These are phyloP conservation scores for Gymnobelideus leadbeateri DNA, from an alignment of 2,113 vertebrate genomes.

Conservation along the genomic window DNA sequence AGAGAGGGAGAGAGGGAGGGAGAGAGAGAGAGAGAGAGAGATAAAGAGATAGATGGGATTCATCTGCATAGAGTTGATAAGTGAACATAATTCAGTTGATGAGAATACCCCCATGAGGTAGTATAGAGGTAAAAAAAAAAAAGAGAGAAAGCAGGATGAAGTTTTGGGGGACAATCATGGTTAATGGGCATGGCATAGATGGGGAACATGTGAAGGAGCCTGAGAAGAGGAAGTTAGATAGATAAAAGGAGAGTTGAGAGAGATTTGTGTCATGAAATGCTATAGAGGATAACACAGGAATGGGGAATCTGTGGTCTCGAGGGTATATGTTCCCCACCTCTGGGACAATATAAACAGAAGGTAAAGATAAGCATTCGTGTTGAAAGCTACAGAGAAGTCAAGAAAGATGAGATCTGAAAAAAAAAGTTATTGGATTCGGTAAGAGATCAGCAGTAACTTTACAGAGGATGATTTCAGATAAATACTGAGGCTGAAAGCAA, in stretches of 20 bases:
- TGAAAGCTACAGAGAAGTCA: neutral
- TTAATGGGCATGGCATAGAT: neutral
- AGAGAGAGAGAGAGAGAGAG: neutral
- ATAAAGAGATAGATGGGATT: neutral
- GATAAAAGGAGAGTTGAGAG: neutral
- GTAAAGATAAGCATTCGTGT: neutral
- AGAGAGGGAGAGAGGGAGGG: too few relatives aligned
- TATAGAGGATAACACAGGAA: neutral
- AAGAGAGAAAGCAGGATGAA: neutral
- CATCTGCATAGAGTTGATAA: neutral
- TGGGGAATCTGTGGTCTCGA: too few relatives aligned
- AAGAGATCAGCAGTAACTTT: neutral
- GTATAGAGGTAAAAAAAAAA: neutral
- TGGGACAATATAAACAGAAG: neutral
- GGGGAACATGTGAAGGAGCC: neutral
- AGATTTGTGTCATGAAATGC: neutral
- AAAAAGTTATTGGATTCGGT: neutral
- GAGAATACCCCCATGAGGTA: neutral
- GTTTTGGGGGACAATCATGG: neutral
- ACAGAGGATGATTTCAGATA: neutral
- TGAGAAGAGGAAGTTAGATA: neutral
- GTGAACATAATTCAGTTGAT: neutral
- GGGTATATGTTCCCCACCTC: too few relatives aligned
- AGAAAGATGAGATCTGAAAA: neutral
- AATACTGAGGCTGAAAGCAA: neutral